Conservation (phyloP, 1,140 invertebrate genomes). For the Vanessa tameamea region DNA sequence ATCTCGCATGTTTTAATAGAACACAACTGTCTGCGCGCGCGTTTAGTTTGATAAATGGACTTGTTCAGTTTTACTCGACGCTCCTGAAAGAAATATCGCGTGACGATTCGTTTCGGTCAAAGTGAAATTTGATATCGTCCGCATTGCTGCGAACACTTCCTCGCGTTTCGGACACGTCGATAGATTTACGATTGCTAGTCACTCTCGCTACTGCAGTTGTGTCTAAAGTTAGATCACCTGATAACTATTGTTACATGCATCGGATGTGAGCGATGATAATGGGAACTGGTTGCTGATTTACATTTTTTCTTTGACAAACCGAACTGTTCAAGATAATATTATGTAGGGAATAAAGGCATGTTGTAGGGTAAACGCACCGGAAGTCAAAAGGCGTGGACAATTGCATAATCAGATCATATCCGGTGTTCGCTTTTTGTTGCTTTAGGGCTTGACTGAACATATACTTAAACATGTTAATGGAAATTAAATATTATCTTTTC, state of each 20-base stretch:
- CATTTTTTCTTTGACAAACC: conserved; percentile 1
- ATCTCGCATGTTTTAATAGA: conserved; percentile 35
- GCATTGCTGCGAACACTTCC: conserved; percentile 33
- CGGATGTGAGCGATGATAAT: not conserved
- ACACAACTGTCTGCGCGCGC: conserved; percentile 30
- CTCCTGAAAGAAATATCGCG: conserved; percentile 35
- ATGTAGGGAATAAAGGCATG: conserved; percentile 1
- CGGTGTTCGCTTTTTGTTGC: conserved; percentile 8
- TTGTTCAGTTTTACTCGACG: conserved; percentile 27
- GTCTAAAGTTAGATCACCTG: conserved; percentile 13
- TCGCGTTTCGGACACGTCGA: conserved; percentile 19
- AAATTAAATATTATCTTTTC: no score
- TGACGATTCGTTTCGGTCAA: conserved; percentile 39
- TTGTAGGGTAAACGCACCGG: conserved; percentile 33
- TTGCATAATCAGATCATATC: conserved; percentile 45
- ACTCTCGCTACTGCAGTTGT: conserved; percentile 19
- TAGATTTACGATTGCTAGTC: conserved; percentile 24
- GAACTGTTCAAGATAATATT: not conserved
- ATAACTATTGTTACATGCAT: not conserved
- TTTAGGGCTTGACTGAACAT: not conserved
- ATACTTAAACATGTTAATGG: not conserved
- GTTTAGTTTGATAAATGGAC: conserved; percentile 28
- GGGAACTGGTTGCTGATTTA: not conserved
- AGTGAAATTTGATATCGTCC: conserved; percentile 40
- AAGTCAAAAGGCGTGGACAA: conserved; percentile 46